phyloP scores from a whole-genome alignment of 2,888 invertebrate species.

The Eupeodes luniger region DNA sequence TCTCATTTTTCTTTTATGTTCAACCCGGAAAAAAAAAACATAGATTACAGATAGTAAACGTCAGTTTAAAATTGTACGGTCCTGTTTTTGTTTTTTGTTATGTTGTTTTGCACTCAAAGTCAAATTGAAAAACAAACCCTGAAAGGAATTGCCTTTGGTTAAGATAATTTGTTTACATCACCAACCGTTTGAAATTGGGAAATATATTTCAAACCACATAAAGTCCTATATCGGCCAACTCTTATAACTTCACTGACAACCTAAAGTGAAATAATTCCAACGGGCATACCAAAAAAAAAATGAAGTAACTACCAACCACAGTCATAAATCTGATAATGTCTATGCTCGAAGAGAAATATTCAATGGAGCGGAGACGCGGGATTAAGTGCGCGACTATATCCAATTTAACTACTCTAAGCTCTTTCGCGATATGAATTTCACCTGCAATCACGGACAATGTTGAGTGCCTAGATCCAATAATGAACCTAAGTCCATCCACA shows the following conservation, averaged over 20 bases:
- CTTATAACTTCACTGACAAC: conserved; percentile 30
- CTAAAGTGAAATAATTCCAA: conserved; percentile 43
- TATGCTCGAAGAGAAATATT: conserved; percentile 25
- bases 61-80: background rate
- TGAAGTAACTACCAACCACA: conserved; percentile 68
- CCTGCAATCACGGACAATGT: conserved; percentile 62
- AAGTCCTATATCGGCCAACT: conserved; percentile 10
- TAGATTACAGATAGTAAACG: background rate
- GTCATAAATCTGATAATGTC: conserved; percentile 54
- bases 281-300: conserved; percentile 35
- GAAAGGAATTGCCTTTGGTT: conserved; percentile 7
- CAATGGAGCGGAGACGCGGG: background rate
- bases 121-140: conserved; percentile 37
- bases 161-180: conserved; percentile 41
- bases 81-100: background rate
- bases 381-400: conserved; percentile 60
- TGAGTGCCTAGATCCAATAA: conserved; percentile 51
- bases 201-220: conserved; percentile 1
- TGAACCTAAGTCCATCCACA: conserved; percentile 45
- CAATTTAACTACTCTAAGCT: conserved; percentile 57
- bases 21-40: background rate
- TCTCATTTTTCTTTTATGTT: background rate
- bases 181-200: conserved; percentile 2
- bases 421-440: conserved; percentile 62
- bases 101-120: background rate